Evolutionary conservation across 2,888 invertebrate species (phyloP).

Genomic region (Mactromeris polynyma): DNA sequence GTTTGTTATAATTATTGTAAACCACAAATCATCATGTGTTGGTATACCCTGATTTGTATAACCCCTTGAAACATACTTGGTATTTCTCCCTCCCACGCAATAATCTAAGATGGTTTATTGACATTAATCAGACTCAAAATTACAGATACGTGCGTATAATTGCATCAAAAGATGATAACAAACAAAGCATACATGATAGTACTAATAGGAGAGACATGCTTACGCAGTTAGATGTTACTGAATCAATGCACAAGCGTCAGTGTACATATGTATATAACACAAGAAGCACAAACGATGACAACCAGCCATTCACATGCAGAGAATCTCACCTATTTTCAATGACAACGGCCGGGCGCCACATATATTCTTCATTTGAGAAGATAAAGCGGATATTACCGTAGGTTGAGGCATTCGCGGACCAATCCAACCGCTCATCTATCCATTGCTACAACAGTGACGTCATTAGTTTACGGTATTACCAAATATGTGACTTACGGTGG

Average conservation of each 20-base stretch:
- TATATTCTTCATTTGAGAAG: conserved; percentile 63
- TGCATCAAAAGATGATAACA: too few species aligned
- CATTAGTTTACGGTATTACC: not conserved
- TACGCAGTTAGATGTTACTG: not conserved
- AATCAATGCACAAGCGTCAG: not conserved
- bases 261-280: not conserved
- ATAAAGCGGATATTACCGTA: conserved; percentile 60
- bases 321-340: conserved; percentile 67
- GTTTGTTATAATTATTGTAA: too few species aligned
- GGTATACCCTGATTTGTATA: too few species aligned
- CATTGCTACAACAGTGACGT: conserved; percentile 27
- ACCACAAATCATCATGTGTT: too few species aligned
- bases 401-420: conserved; percentile 29
- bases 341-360: conserved; percentile 68
- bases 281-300: not conserved
- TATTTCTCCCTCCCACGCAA: too few species aligned
- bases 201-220: not conserved
- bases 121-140: too few species aligned
- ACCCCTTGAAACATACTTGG: too few species aligned
- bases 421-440: conserved; percentile 41
- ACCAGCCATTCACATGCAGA: not conserved
- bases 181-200: too few species aligned
- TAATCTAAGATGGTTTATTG: too few species aligned
- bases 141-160: too few species aligned
- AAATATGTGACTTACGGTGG: too few species aligned